Evolutionary conservation across 1,140 invertebrate species (phyloP).

Genomic region (Lepidurus arcticus): DNA sequence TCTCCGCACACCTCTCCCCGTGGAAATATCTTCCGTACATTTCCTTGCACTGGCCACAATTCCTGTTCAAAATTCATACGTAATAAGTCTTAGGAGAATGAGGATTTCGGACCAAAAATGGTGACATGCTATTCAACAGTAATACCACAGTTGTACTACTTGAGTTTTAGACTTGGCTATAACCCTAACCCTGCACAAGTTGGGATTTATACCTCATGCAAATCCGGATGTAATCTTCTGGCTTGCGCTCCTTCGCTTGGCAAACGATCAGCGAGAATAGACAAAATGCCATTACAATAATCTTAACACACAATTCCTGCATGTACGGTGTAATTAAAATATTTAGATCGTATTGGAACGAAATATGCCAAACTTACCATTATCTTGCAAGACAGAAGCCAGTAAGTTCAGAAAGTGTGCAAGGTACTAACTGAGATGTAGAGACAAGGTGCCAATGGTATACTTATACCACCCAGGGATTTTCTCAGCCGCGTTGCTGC

Average conservation of each 20-base stretch:
- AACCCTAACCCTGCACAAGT: background rate
- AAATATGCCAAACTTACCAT: background rate
- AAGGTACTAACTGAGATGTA: background rate
- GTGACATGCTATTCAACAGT: no score
- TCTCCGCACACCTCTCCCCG: slow-evolving; percentile 46
- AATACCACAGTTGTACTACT: no score
- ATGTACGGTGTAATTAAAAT: background rate
- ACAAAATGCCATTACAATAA: background rate
- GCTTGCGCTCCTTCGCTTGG: background rate
- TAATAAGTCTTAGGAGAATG: no score
- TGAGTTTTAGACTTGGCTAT: background rate
- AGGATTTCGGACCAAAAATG: no score
- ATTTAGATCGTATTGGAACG: background rate
- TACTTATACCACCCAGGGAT: background rate
- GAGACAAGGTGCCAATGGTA: background rate
- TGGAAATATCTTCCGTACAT: slow-evolving; percentile 50
- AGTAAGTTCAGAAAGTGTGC: background rate
- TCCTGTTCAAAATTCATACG: slow-evolving; percentile 38
- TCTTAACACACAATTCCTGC: background rate
- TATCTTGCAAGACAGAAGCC: background rate
- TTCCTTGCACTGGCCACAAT: slow-evolving; percentile 49
- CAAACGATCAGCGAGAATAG: background rate
- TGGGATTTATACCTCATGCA: background rate
- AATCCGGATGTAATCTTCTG: background rate
- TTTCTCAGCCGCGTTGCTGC: background rate